Conservation (phyloP, 2,888 invertebrate genomes). For the Actias luna region DNA sequence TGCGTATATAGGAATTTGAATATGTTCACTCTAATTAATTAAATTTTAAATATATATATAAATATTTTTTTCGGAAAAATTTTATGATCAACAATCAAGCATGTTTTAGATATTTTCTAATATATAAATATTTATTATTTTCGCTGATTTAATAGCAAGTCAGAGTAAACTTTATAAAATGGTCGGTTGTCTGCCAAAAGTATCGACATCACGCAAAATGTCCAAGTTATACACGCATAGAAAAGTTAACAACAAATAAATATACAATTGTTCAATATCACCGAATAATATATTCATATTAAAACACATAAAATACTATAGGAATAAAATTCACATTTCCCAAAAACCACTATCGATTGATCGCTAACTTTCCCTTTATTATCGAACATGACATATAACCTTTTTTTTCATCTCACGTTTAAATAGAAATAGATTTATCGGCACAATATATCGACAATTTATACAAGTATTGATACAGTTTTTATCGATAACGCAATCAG, state of each 20-base stretch:
- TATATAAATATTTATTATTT: background rate
- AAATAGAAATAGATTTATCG: background rate
- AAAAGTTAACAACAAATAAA: background rate
- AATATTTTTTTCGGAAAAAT: too few species aligned
- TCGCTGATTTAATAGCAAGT: background rate
- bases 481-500: background rate
- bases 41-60: too few species aligned
- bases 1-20: too few species aligned
- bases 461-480: too few species aligned
- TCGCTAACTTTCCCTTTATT: background rate
- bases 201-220: background rate
- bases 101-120: too few species aligned
- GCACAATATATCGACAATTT: background rate
- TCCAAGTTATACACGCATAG: background rate
- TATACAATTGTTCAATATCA: background rate
- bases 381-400: background rate
- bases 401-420: background rate
- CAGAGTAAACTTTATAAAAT: background rate
- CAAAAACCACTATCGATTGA: constrained; percentile 20
- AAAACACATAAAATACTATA: background rate
- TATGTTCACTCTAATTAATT: too few species aligned
- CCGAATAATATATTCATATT: constrained; percentile 1
- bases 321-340: background rate
- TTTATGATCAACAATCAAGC: too few species aligned
- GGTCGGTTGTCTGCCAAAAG: background rate